Percentiles rank a stretch among this genome's conserved stretches.
phyloP scores from a whole-genome alignment of 1,140 invertebrate genomes.

The Ganaspis sp. region DNA sequence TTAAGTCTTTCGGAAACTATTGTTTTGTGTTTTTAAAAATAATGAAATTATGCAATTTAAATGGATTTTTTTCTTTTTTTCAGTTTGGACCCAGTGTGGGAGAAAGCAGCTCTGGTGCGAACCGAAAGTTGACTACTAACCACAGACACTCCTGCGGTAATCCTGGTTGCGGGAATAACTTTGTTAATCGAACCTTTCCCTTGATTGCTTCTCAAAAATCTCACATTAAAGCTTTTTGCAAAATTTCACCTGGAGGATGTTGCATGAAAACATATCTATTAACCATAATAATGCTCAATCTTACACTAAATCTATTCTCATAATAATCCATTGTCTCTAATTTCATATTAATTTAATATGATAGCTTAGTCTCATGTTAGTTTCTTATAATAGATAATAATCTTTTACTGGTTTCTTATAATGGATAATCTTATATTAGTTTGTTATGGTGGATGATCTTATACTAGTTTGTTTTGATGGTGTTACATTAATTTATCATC shows the following conservation, averaged over 20 bases:
- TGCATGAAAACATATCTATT: not conserved
- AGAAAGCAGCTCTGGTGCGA: conserved; percentile 77
- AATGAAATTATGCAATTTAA: conserved; percentile 28
- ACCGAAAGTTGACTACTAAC: conserved; percentile 77
- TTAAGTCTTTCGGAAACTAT: no score
- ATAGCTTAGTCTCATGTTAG: not conserved
- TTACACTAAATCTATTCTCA: not conserved
- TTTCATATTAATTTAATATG: no score
- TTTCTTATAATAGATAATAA: no score
- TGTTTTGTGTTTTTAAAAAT: no score
- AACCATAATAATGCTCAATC: not conserved
- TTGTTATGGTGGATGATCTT: no score
- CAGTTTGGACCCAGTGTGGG: conserved; percentile 74
- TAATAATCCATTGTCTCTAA: no score
- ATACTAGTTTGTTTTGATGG: no score
- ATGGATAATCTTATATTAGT: no score
- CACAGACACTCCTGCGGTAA: conserved; percentile 77
- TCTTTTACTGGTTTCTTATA: no score
- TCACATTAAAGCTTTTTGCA: conserved; percentile 16
- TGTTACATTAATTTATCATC: no score
- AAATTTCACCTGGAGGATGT: not conserved
- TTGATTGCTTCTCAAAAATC: conserved; percentile 54
- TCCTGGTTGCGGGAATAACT: conserved; percentile 77
- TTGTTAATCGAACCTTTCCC: conserved; percentile 69
- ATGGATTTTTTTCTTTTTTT: conserved; percentile 56